Evolutionary conservation across 2,888 invertebrate genomes (phyloP).

Genomic region (Chymomyza fuscimana): DNA sequence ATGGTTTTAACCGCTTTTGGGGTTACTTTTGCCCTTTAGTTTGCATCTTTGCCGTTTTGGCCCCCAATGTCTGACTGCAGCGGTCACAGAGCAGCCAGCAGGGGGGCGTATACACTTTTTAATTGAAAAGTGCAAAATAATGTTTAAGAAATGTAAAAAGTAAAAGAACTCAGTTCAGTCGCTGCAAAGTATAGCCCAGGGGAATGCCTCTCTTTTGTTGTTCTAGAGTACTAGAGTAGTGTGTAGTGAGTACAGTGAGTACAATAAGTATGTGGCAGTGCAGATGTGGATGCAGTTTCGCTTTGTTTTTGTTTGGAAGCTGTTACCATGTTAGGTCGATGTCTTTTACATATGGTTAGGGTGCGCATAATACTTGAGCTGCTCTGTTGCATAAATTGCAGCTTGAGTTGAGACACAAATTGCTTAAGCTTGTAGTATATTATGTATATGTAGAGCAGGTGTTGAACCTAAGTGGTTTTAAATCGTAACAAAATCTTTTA

Average conservation of each 20-base stretch:
- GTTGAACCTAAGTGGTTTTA: neutral
- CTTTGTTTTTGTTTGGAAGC: neutral
- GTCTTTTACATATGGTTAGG: neutral
- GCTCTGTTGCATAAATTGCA: neutral
- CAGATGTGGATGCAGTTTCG: neutral
- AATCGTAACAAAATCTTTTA: neutral
- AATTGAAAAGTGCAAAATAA: constrained; percentile 75
- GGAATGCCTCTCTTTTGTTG: neutral
- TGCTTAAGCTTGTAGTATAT: neutral
- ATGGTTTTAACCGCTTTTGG: constrained; percentile 68
- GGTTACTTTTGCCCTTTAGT: constrained; percentile 66
- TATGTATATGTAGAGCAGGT: neutral
- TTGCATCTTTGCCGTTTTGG: constrained; percentile 13
- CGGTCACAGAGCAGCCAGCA: constrained; percentile 25
- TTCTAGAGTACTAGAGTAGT: neutral
- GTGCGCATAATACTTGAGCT: neutral
- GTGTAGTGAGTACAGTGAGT: neutral
- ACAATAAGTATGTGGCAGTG: neutral
- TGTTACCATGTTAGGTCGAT: neutral
- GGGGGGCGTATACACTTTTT: constrained; percentile 60
- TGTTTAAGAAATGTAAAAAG: constrained; percentile 73
- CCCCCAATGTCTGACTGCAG: constrained; percentile 8
- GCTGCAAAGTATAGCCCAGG: neutral
- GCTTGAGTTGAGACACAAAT: neutral
- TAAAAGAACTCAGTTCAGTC: constrained; percentile 15